Evolutionary conservation across 1,140 invertebrate genomes (phyloP), one percentile per base, ranked within the genome.

Genomic region (Halesus radiatus): DNA sequence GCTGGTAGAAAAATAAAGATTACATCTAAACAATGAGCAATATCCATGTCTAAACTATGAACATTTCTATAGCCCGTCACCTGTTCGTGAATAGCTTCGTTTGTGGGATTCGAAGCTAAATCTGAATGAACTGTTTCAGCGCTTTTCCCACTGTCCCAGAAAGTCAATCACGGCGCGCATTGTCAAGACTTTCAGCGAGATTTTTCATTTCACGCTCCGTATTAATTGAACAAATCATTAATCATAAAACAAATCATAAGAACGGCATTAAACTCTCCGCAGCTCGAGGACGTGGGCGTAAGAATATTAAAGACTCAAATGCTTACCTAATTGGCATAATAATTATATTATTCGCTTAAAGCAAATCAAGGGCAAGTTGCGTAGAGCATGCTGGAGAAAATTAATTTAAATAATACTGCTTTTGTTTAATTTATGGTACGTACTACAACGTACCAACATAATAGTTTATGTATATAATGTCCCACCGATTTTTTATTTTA

Each of bases 191-290:
- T 56, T 53, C 15, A 56, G 22, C 20, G n/a, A 74, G 72, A 74
- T 74, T 74, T 74, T 56, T 74, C 26, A 58, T 54, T 70, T 74
- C 72, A 74, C 72, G 72, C 72, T 74, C 52, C n/a, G 18, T 58
- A 74, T 74, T 74, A 74, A 74, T 74, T 74, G 72, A 56, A 54
- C 13, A 53, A 74, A 58, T 74, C 72, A 74, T 74, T 74, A 74
- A 74, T 74, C 72, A 74, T 74, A 54, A 5, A n/a, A 74, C 54
- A 74, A 74, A 74, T 74, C 56, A 74, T 74, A n/a, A 56, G n/a
- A 70, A 70, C 4, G 22, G 22, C 62, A 23, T 56, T 29, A 29
- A 29, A 18, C 20, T 64, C 32, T 70, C 6, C 1, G 3, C 23
- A 1, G 29, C 13, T 18, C 66, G n/a, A 8, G 1, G 18, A 20